Evolutionary conservation across 2,797 vertebrate species (phyloP), one percentile per base, ranked within the genome.

Genomic region (Thripadectes ignobilis): DNA sequence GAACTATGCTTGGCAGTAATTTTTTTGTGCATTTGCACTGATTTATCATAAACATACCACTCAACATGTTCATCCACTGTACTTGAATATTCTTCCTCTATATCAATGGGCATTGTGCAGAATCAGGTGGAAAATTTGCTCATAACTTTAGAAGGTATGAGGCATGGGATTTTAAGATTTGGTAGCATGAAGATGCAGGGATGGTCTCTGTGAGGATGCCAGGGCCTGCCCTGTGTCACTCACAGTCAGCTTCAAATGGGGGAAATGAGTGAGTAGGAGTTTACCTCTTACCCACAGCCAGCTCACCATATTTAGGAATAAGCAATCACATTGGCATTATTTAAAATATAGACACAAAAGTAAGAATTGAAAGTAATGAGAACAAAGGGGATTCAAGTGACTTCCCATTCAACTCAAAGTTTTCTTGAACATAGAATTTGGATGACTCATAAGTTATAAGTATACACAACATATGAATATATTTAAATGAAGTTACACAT

Each of bases 211-310:
- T 32, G 30, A 65, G 10, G 12, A 59, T 46, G 27, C 30, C 13
- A n/a, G n/a, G 23, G 14, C 39, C 16, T 63, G 58, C 14, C 23
- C 62, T 39, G 22, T 65, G 39, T 20, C 29, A 39, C 39, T 52
- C 46, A 58, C 9, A 34, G 51, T 14, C 63, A 38, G 21, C 65
- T 80, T 69, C 61, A 74, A 36, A 51, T 5, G 19, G 4, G 32
- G 24, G 7, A 54, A 73, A 22, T 12, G 27, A 82, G 27, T 0
- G 0, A 3, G 2, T 48, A 34, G 36, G 51, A 76, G 17, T 27
- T 55, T 29, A 6, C 29, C 45, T 10, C 9, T 16, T 66, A 36
- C 12, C 14, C 61, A 85, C 80, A 55, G 29, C 22, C 54, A 72
- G 46, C 10, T 21, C 23, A 39, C 9, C 30, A 32, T 34, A 34